Evolutionary conservation across 1,140 invertebrate genomes (phyloP), one percentile per base, ranked within the genome.

Genomic region (Drosophila micromelanica): DNA sequence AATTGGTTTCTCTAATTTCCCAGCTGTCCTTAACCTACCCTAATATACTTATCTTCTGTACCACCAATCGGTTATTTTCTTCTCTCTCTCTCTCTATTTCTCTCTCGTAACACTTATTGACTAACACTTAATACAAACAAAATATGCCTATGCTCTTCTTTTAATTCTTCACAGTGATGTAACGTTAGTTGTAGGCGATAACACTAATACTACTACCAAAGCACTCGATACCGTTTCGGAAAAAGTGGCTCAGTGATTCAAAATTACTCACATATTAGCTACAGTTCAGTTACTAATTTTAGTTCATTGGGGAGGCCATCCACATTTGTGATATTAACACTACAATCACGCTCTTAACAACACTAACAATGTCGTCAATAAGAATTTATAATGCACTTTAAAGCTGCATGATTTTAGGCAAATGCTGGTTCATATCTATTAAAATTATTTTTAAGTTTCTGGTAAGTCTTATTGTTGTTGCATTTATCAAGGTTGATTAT

Each of bases 101-200:
- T 45, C 35, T 60, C 7, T 67, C 43, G 46, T 37, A 76, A 68
- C 61, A 27, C 40, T 54, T 27, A 57, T 30, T 64, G 56, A 87
- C 82, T 81, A 78, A 87, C 52, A 86, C 57, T 51, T 68, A 78
- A 87, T 57, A 17, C 48, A 9, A 67, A 57, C 2, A 65, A 65
- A 45, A 78, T 76, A 62, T 86, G 40, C 62, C 67, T 81, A 85
- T 84, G 73, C 70, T 73, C 63, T 73, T 73, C 67, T 77, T 69
- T 76, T 38, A 72, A 85, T 72, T 78, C 61, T 81, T 81, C 90
- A 90, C 90, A 91, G 90, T 90, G 86, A 80, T 79, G 72, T 90
- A 45, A 78, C 90, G 46, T 77, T 90, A 91, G 86, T 76, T 80
- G 74, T 91, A 86, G 77, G 76, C 73, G 80, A 91, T 78, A 89